A percentile compares a stretch with the other conserved stretches of the same genome.
These are phyloP conservation scores for Drosophila ficusphila DNA, from an alignment of 1,140 invertebrate genomes.

Conservation along the genomic window DNA sequence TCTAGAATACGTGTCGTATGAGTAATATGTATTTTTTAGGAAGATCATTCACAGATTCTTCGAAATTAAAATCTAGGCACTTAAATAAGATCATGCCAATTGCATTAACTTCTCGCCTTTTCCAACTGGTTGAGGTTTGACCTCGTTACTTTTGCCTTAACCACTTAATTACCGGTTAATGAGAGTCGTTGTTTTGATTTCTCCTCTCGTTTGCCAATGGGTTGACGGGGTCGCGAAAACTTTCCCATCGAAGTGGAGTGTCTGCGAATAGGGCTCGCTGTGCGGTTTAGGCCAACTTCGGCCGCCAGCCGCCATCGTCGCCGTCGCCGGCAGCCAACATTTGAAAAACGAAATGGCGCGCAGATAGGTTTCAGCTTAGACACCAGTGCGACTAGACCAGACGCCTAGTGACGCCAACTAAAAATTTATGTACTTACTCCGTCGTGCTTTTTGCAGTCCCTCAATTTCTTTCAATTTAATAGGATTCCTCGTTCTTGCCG, in stretches of 20 bases:
- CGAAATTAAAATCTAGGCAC: too few relatives aligned
- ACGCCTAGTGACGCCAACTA: conserved; percentile 75
- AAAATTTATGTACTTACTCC: conserved; percentile 67
- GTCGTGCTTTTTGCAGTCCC: conserved; percentile 49
- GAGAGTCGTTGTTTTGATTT: conserved; percentile 23
- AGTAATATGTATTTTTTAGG: not conserved
- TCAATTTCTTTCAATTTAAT: conserved; percentile 50
- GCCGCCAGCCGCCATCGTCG: conserved; percentile 68
- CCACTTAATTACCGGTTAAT: conserved; percentile 40
- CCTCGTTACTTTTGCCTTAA: conserved; percentile 20
- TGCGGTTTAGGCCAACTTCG: conserved; percentile 68
- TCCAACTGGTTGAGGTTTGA: not conserved
- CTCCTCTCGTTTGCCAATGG: conserved; percentile 40
- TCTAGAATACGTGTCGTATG: not conserved
- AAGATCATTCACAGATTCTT: too few relatives aligned
- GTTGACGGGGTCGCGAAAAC: conserved; percentile 34
- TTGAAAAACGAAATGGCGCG: conserved; percentile 73
- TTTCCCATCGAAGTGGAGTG: conserved; percentile 32
- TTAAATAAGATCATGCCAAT: too few relatives aligned
- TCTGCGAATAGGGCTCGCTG: conserved; percentile 8
- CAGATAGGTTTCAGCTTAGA: conserved; percentile 77
- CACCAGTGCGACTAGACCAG: conserved; percentile 74
- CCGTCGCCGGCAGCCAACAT: conserved; percentile 68
- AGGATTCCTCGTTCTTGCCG: conserved; percentile 38
- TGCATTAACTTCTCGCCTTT: too few relatives aligned